Percentiles rank a stretch among this genome's conserved stretches.
phyloP scores from a whole-genome alignment of 2,888 invertebrate species.

The Zygaena filipendulae region DNA sequence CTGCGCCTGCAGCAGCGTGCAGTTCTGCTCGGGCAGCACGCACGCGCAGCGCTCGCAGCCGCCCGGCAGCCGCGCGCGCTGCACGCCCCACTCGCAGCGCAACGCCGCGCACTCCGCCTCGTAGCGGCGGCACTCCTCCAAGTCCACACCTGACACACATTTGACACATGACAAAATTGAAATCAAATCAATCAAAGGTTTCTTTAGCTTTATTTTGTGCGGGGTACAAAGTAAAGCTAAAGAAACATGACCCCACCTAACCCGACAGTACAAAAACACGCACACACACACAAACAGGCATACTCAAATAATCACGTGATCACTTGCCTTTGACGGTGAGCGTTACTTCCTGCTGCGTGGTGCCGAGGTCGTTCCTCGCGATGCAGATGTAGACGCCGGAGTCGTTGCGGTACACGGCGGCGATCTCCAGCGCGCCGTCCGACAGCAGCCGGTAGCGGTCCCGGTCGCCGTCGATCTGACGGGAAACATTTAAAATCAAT shows the following conservation, averaged over 20 bases:
- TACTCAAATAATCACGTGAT: no score
- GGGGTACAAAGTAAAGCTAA: no score
- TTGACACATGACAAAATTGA: no score
- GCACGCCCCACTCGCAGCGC: conserved; percentile 79
- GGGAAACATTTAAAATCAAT: no score
- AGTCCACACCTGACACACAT: no score
- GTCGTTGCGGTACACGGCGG: conserved; percentile 82
- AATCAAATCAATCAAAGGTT: no score
- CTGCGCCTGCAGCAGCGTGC: conserved; percentile 67
- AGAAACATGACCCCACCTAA: no score
- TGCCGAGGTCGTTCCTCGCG: conserved; percentile 82
- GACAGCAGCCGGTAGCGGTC: conserved; percentile 77
- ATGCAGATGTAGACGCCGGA: conserved; percentile 87
- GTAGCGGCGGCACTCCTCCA: conserved; percentile 66
- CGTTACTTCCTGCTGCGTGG: conserved; percentile 75
- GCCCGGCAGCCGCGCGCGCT: conserved; percentile 45
- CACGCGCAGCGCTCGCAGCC: conserved; percentile 76
- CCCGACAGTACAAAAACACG: no score
- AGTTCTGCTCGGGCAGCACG: conserved; percentile 43
- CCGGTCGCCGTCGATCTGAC: conserved; percentile 77
- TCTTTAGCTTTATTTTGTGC: no score
- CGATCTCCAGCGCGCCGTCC: conserved; percentile 85
- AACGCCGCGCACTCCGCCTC: conserved; percentile 71
- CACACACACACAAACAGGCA: no score
- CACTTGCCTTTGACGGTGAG: conserved; percentile 80